phyloP scores from a whole-genome alignment of 1,140 invertebrate genomes.

The Ceratoteleas bidentatus region DNA sequence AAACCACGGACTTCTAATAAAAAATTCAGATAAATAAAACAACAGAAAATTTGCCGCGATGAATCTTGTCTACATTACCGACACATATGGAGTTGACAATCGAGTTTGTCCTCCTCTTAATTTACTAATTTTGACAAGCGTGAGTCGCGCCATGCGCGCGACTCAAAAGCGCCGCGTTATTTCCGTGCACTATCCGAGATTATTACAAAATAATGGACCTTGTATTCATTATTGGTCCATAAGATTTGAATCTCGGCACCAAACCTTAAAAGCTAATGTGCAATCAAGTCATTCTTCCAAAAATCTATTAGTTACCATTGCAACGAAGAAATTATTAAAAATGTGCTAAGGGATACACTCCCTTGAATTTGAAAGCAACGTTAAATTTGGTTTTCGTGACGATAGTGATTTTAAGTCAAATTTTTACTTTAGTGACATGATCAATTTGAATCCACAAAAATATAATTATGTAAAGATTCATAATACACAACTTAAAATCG shows the following conservation, averaged over 20 bases:
- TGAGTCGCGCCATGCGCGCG: too few species aligned
- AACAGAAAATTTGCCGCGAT: too few species aligned
- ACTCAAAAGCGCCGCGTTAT: too few species aligned
- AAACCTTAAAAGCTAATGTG: constrained; percentile 10
- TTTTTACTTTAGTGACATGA: background rate
- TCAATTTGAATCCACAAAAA: constrained; percentile 1
- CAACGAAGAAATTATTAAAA: constrained; percentile 6
- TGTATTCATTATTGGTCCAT: constrained; percentile 14
- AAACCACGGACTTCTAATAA: too few species aligned
- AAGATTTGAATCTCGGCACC: constrained; percentile 20
- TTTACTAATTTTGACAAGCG: too few species aligned
- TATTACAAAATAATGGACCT: constrained; percentile 13
- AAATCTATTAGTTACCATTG: constrained; percentile 17
- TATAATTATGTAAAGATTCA: constrained; percentile 5
- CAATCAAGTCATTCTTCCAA: constrained; percentile 9
- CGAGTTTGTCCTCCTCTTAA: too few species aligned
- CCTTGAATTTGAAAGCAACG: background rate
- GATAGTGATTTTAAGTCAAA: background rate
- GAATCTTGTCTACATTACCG: too few species aligned
- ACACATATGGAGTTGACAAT: too few species aligned
- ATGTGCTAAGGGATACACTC: constrained; percentile 12
- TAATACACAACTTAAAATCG: constrained; percentile 5
- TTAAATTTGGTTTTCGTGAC: constrained; percentile 1
- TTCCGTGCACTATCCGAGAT: constrained; percentile 4
- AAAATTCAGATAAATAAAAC: too few species aligned